Conservation (phyloP, 2,888 invertebrate species). For the Idaea straminata region DNA sequence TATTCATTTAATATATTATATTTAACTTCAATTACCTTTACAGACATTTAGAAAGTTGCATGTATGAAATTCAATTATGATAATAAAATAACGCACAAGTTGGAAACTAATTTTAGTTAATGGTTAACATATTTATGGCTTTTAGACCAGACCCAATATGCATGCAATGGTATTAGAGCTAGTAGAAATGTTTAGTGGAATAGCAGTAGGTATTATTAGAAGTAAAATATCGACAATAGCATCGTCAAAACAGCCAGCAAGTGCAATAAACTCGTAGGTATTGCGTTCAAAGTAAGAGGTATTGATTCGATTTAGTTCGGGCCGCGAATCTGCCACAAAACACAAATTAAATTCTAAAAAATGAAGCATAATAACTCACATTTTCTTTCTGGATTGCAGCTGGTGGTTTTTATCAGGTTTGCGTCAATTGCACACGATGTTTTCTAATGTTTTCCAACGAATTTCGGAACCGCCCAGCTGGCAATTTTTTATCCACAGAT, state of each 20-base stretch:
- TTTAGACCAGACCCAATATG: background rate
- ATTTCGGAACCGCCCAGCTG: constrained; percentile 72
- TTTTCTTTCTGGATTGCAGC: background rate
- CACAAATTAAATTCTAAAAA: background rate
- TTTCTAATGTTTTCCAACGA: constrained; percentile 12
- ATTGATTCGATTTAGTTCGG: background rate
- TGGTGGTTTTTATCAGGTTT: background rate
- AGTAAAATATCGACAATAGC: background rate
- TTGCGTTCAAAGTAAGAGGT: constrained; percentile 10
- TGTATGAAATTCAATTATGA: background rate
- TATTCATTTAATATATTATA: background rate
- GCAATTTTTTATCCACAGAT: constrained; percentile 52
- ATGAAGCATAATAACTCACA: background rate
- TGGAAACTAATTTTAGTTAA: background rate
- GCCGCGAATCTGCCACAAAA: background rate
- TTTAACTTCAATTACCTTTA: background rate
- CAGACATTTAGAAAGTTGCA: background rate
- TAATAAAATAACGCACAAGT: background rate
- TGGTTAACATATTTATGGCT: background rate
- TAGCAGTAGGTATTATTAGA: background rate
- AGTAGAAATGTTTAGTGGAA: background rate
- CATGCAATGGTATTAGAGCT: background rate
- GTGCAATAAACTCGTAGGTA: background rate
- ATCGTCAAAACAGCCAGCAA: background rate
- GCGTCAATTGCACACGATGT: background rate